Base-by-base conservation (phyloP, 2,113 vertebrate genomes). In the Trachemys scripta region DNA sequence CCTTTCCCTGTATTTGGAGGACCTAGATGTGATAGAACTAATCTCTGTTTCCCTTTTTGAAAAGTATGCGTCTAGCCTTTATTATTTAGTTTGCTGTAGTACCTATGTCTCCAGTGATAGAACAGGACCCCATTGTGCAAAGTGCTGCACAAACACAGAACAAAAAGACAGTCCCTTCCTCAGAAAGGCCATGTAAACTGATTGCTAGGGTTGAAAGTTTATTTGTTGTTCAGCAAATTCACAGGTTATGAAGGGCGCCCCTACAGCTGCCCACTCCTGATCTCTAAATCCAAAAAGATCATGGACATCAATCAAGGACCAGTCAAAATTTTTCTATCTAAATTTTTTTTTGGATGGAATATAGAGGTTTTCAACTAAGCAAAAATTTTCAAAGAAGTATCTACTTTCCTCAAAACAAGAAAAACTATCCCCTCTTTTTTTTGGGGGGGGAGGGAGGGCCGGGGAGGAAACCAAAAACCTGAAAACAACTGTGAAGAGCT, bases 11-110 rank as follows among this genome's bases (percentile, higher is more conserved):
- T 6, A 17, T 79, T 84, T 92, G 65, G 25, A 85, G 47, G 3
- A 53, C 29, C 1, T 42, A 54, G 12, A 20, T 5, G 12, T 38
- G 19, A 62, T 0, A 75, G 65, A 76, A 31, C 0, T 11, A 1
- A 0, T 0, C 0, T 42, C 22, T 42, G 78, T 88, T 45, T 1
- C 0, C 1, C 80, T 89, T 86, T 50, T 10, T 1, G 75, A 82
- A 80, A 3, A 1, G 38, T 69, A 69, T 45, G 12, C 31, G 20
- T 38, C 35, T 38, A n/a, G 50, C 38, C 11, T 31, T 69, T 65
- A 65, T 27, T 72, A 72, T 10, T 38, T 72, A 72, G 19, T 72
- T 38, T 72, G 19, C 17, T 38, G n/a, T 20, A 22, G 65, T 38
- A 5, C 19, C 35, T 22, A 72, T 19, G 19, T 20, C 8, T 10